Evolutionary conservation across 2,113 vertebrate species (phyloP).

Genomic region (Fulmarus glacialis): DNA sequence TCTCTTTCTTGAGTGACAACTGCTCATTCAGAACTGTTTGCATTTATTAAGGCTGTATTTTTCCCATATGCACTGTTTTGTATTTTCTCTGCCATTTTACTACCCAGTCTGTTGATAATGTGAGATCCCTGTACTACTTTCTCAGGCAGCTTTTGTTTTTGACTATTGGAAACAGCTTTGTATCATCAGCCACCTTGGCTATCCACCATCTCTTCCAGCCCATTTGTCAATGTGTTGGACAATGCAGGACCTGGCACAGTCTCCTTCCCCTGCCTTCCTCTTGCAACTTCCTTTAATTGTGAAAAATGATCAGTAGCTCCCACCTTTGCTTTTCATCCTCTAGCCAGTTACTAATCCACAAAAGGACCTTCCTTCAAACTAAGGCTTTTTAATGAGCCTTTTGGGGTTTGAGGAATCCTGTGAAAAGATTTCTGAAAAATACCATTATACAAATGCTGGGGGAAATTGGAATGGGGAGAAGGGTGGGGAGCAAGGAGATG

Average conservation of each 20-base stretch:
- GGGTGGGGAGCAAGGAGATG: neutral
- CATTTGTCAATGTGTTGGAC: neutral
- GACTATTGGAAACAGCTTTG: neutral
- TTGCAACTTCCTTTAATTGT: conserved; percentile 10
- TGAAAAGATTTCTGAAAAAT: neutral
- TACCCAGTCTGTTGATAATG: neutral
- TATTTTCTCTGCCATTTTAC: neutral
- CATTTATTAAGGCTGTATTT: neutral
- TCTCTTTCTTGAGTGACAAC: neutral
- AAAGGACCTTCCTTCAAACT: neutral
- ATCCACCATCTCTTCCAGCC: neutral
- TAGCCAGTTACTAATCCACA: neutral
- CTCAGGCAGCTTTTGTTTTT: neutral
- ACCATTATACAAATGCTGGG: neutral
- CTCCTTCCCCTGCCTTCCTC: neutral
- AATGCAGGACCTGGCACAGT: neutral
- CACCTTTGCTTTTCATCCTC: conserved; percentile 15
- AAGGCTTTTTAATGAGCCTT: neutral
- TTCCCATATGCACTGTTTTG: neutral
- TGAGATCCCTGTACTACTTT: neutral
- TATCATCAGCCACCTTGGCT: neutral
- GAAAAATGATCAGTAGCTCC: neutral
- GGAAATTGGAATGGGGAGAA: neutral
- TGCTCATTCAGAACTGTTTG: neutral
- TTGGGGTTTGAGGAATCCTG: neutral